These are phyloP conservation scores for Echinometra lucunter DNA, from an alignment of 53 echinoderm and acorn worm genomes.

Conservation along the genomic window DNA sequence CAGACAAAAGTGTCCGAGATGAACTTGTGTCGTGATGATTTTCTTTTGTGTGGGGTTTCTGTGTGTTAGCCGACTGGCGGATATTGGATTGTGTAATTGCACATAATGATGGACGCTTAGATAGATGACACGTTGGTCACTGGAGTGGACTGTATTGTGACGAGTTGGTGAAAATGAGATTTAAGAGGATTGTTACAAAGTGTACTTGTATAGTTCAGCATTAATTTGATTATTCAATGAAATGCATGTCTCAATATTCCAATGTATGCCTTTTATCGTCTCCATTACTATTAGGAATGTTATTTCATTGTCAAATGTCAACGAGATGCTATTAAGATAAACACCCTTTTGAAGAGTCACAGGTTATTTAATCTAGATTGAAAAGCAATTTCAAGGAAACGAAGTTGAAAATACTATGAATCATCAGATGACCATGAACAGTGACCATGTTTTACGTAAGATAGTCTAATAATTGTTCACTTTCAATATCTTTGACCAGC, in stretches of 20 bases:
- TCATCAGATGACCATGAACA: too few relatives aligned
- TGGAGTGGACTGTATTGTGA: not conserved
- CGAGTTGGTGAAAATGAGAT: not conserved
- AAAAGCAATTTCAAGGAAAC: not conserved
- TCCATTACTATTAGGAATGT: not conserved
- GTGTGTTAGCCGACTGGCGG: constrained; percentile 25
- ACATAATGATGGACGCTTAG: not conserved
- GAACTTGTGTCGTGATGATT: constrained; percentile 5
- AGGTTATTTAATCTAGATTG: not conserved
- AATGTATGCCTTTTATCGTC: not conserved
- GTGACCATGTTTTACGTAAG: too few relatives aligned
- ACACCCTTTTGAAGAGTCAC: too few relatives aligned
- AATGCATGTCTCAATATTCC: not conserved
- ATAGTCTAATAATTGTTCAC: not conserved
- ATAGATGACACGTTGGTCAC: not conserved
- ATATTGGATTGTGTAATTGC: constrained; percentile 28
- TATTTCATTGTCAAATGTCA: not conserved
- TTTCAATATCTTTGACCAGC: too few relatives aligned
- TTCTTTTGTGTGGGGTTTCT: constrained; percentile 23
- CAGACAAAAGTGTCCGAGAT: constrained; percentile 4
- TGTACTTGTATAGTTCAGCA: not conserved
- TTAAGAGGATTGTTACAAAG: not conserved
- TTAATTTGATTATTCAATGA: not conserved
- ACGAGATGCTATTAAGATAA: too few relatives aligned
- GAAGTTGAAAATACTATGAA: not conserved